Evolutionary conservation across 2,797 vertebrate species (phyloP), one percentile per base, ranked within the genome.

Genomic region (Clarias platycephalus): DNA sequence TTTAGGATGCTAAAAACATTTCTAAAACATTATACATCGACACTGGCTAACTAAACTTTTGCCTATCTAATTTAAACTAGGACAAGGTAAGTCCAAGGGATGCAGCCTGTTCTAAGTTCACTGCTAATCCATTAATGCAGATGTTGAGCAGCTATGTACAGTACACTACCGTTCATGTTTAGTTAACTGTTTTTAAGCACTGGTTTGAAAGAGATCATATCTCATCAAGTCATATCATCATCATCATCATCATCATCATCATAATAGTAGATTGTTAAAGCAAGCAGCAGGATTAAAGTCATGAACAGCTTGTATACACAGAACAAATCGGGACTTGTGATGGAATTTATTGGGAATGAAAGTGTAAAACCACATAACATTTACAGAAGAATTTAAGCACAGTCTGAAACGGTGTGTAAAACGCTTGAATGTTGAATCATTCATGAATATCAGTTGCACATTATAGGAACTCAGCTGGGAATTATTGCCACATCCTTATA

Each of bases 151-250:
- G 8, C 10, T 49, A 49, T 44, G 40, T 44, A 44, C 13, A 13
- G 2, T 49, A 49, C n/a, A n/a, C n/a, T n/a, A 5, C 15, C 28
- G 28, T 28, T 49, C 20, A 26, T 75, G n/a, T 53, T 75, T 55
- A 40, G 58, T 78, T 83, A 83, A 64, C 81, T 83, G 78, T 62
- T 87, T 87, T 77, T 83, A 57, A 55, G 22, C 28, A 16, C 74
- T 66, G 44, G 67, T 86, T 81, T 78, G 31, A 49, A 72, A 68
- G 66, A 77, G 85, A 85, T 84, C 83, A 86, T 68, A 84, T 63
- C 74, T 37, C 3, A 34, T 57, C 49, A 37, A 26, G 26, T 37
- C 34, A 8, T 66, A 31, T 64, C 5, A 37, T 68, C 1, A 28
- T 67, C 1, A 34, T 24, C 1, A 28, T 67, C 1, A 34, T 24